Base-by-base conservation (phyloP, 2,113 vertebrate species). In the Hirundichthys speculiger region DNA sequence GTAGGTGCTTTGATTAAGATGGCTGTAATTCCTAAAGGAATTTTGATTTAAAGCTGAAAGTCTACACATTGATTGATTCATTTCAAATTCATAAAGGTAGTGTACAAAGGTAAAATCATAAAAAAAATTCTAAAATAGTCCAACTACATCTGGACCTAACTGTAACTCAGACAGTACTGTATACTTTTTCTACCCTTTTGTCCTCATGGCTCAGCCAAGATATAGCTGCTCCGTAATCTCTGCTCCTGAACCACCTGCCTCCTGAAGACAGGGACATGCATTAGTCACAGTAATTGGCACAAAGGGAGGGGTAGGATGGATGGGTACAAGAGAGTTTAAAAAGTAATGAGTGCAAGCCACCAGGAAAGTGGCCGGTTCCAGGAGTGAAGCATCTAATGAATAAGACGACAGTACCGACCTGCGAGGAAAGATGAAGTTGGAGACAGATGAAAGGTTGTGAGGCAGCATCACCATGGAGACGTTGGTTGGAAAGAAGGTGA, bases 381-480 rank as follows among this genome's bases (percentile, higher is more conserved):
- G 66, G 70, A 47, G 74, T 20, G 7, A 58, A 58, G 41, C 12
- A 16, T 39, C 48, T 67, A 68, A 72, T 60, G 62, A 63, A 68
- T 60, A 66, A 65, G 21, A 50, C 52, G 45, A 62, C 45, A 56
- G 61, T 64, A 57, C 57, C 43, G 64, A 82, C 65, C 61, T 64
- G 77, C 61, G 74, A 45, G 65, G 69, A 56, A 62, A 67, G 66
- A 41, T 18, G 79, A 68, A 72, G 78, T 67, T 72, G 75, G 68
- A 52, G 27, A 66, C 52, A 49, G 50, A 64, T 69, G 71, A 80
- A 69, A 80, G 54, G 71, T 69, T 61, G 60, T 55, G 83, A 86
- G 77, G 64, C 66, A n/a, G 83, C 43, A 13, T 91, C 86, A 69
- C 88, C 87, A 91, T 90, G 86, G 88, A 88, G 80, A 91, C 63